Percentiles rank a stretch among this genome's conserved stretches.
phyloP scores from a whole-genome alignment of 92 coral and sea anemone genomes.

The Heliopora coerulea region DNA sequence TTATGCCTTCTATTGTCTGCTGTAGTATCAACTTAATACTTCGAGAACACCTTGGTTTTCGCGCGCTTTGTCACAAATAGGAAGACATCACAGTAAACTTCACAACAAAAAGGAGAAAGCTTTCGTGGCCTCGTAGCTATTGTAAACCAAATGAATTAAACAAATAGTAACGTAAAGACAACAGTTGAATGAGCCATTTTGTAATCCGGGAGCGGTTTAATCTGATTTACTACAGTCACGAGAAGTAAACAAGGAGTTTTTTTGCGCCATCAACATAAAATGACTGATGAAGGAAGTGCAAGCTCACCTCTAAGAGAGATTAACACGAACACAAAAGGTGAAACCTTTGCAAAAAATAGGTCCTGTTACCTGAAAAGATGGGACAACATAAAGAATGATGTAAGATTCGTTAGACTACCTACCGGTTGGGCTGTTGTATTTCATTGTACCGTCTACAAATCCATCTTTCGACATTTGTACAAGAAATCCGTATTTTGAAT shows the following conservation, averaged over 20 bases:
- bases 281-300: not conserved
- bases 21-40: constrained; percentile 16
- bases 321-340: not conserved
- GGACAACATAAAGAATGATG: not conserved
- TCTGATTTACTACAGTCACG: constrained; percentile 35
- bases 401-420: not conserved
- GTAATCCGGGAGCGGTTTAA: constrained; percentile 40
- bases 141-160: constrained; percentile 25
- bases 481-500: constrained; percentile 4
- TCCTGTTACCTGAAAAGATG: not conserved
- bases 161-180: constrained; percentile 26
- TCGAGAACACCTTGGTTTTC: not conserved
- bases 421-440: constrained; percentile 6
- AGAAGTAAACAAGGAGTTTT: constrained; percentile 20
- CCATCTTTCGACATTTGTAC: constrained; percentile 27
- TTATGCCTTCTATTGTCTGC: constrained; percentile 4
- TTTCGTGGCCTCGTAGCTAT: constrained; percentile 1
- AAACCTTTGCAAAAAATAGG: not conserved
- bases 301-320: constrained; percentile 2
- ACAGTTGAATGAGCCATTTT: constrained; percentile 27
- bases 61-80: constrained; percentile 37
- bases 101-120: not conserved
- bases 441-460: constrained; percentile 17
- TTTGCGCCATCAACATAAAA: constrained; percentile 18
- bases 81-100: not conserved